Percentiles rank a stretch among this genome's conserved stretches.
phyloP scores from a whole-genome alignment of 1,140 invertebrate genomes.

The Arctopsyche grandis region DNA sequence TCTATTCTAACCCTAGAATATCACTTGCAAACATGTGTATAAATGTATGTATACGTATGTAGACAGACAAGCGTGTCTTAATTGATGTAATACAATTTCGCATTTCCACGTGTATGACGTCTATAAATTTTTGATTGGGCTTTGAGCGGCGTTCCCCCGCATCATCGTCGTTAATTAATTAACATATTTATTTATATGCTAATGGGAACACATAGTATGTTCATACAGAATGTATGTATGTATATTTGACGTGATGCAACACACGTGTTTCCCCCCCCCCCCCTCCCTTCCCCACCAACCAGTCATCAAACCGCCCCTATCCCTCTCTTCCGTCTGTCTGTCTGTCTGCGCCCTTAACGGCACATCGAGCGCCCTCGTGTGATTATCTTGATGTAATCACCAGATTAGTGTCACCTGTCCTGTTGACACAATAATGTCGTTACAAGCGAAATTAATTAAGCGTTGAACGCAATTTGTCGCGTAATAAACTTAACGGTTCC shows the following conservation, averaged over 20 bases:
- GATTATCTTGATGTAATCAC: slow-evolving; percentile 41
- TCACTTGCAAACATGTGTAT: not conserved
- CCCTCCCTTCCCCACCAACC: too few relatives aligned
- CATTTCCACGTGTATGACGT: too few relatives aligned
- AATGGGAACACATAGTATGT: not conserved
- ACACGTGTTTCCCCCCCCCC: too few relatives aligned
- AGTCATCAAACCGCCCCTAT: too few relatives aligned
- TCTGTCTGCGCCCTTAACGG: slow-evolving; percentile 9
- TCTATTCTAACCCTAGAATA: too few relatives aligned
- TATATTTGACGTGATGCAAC: not conserved
- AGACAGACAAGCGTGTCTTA: not conserved
- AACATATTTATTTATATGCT: too few relatives aligned
- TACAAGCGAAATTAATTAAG: slow-evolving; percentile 36
- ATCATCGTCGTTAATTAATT: too few relatives aligned
- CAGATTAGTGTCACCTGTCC: slow-evolving; percentile 42
- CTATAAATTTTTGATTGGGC: too few relatives aligned
- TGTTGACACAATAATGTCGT: slow-evolving; percentile 40
- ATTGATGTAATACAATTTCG: not conserved
- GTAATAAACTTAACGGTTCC: slow-evolving; percentile 13
- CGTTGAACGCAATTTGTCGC: slow-evolving; percentile 30
- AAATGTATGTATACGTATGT: not conserved
- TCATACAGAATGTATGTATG: not conserved
- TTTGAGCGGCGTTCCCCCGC: too few relatives aligned
- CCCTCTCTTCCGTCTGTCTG: not conserved
- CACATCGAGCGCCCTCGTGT: not conserved